These are phyloP conservation scores for Neocrepidodera transversa DNA, from an alignment of 2,888 invertebrate species.

Conservation along the genomic window DNA sequence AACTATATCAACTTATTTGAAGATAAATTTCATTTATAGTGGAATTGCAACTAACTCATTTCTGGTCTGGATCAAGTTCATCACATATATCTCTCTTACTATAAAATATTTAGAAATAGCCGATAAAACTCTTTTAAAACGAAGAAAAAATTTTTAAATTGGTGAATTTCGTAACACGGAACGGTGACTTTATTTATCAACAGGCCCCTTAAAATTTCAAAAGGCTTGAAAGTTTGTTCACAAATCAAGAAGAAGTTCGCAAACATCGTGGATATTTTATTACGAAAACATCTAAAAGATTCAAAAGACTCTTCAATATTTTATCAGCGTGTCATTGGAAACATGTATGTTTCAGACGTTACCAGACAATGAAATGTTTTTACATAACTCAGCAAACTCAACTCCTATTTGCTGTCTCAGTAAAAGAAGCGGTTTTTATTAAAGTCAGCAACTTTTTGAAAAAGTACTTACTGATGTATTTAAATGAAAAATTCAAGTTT, in stretches of 20 bases:
- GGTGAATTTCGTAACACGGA: background rate
- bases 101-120: background rate
- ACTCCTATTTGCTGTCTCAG: background rate
- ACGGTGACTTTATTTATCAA: constrained; percentile 15
- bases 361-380: constrained; percentile 22
- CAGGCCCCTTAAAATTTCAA: constrained; percentile 20
- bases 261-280: constrained; percentile 26
- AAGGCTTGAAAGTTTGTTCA: constrained; percentile 24
- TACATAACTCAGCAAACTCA: background rate
- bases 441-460: too few relatives aligned
- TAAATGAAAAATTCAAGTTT: too few relatives aligned
- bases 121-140: constrained; percentile 8
- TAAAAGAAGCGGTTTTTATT: too few relatives aligned
- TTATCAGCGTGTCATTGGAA: constrained; percentile 23
- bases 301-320: constrained; percentile 18
- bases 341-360: constrained; percentile 18
- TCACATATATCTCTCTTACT: background rate
- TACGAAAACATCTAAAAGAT: constrained; percentile 21
- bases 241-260: constrained; percentile 28
- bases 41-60: too few relatives aligned
- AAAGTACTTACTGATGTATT: too few relatives aligned
- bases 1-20: too few relatives aligned
- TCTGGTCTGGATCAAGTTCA: too few relatives aligned
- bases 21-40: too few relatives aligned
- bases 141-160: constrained; percentile 11